A percentile compares a stretch with the other conserved stretches of the same genome.
Evolutionary conservation across 35 echinoderm and acorn worm species (phyloP).

Genomic region (Lytechinus pictus): DNA sequence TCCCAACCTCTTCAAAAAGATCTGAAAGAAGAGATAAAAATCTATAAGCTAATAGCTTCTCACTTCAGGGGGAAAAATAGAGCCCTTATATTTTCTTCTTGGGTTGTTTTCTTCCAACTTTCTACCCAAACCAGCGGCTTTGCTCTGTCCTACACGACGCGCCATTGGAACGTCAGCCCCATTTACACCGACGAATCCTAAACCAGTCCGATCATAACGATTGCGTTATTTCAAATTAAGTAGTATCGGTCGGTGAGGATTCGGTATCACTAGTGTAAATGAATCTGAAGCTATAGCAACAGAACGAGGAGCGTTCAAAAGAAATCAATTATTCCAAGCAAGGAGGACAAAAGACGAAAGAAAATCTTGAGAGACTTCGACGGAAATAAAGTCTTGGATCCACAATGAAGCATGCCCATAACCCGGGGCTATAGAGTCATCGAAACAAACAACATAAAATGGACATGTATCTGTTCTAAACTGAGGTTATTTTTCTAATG

Average conservation of each 20-base stretch:
- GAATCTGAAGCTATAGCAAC: background rate
- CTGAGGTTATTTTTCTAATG: too few species aligned
- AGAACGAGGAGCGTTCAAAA: background rate
- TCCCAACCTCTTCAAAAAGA: background rate
- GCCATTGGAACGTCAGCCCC: background rate
- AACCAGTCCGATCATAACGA: too few species aligned
- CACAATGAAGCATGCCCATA: background rate
- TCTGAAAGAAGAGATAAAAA: background rate
- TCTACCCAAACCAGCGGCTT: background rate
- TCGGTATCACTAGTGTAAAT: too few species aligned
- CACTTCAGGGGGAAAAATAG: background rate
- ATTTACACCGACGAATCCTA: too few species aligned
- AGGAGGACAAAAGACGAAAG: background rate
- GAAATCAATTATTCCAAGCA: background rate
- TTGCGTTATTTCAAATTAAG: too few species aligned
- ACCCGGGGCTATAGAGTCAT: background rate
- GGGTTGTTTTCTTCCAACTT: background rate
- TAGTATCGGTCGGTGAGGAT: too few species aligned
- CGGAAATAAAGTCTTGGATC: slow-evolving; percentile 2
- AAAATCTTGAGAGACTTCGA: slow-evolving; percentile 5
- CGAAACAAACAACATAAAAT: background rate
- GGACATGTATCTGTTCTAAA: background rate
- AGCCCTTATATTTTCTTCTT: slow-evolving; percentile 3
- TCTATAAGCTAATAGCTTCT: background rate
- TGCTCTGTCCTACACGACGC: background rate